phyloP scores from a whole-genome alignment of 2,113 vertebrate species.

The Myrmecobius fasciatus region DNA sequence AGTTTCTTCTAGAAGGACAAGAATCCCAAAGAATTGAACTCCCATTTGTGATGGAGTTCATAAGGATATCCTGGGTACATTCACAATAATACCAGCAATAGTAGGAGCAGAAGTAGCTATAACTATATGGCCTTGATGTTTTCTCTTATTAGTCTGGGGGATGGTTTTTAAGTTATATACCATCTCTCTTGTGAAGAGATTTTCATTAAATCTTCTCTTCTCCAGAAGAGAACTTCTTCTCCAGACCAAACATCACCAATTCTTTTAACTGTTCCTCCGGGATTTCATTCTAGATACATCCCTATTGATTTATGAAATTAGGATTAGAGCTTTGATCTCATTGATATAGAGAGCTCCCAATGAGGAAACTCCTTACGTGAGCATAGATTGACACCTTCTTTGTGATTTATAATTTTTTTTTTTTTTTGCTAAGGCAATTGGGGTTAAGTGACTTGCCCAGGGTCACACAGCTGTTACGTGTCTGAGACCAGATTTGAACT shows the following conservation, averaged over 20 bases:
- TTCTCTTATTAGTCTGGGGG: neutral
- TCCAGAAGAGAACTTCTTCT: neutral
- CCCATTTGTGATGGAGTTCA: neutral
- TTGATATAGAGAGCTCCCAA: neutral
- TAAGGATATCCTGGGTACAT: neutral
- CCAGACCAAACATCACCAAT: neutral
- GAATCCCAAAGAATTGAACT: neutral
- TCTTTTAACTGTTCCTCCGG: neutral
- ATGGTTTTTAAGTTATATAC: neutral
- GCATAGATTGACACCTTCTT: neutral
- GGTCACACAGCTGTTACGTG: too few relatives aligned
- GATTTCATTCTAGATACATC: neutral
- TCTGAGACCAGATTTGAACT: too few relatives aligned
- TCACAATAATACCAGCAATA: neutral
- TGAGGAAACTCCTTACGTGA: neutral
- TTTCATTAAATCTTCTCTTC: neutral
- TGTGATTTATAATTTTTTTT: neutral
- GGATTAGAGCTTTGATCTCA: neutral
- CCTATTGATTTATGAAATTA: neutral
- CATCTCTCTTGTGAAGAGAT: neutral
- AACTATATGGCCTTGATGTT: neutral
- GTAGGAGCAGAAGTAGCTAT: neutral
- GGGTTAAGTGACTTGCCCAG: too few relatives aligned
- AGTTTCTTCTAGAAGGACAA: neutral
- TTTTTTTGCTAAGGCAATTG: too few relatives aligned